Conservation (phyloP, 2,888 invertebrate genomes). For the Antheraea assamensis region DNA sequence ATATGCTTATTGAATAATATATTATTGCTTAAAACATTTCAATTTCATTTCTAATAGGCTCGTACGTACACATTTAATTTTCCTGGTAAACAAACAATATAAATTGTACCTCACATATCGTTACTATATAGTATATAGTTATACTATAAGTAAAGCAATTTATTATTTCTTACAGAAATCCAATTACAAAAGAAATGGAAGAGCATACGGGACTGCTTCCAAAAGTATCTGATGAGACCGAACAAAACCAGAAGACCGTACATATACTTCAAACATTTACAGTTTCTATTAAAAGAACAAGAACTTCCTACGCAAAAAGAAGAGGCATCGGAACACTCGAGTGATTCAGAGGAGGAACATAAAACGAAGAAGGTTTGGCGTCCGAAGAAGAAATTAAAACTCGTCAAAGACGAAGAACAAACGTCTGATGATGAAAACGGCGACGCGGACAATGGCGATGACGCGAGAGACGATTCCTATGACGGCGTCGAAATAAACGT, state of each 20-base stretch:
- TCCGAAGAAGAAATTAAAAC: slow-evolving; percentile 51
- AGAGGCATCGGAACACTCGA: slow-evolving; percentile 34
- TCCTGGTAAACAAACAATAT: no score
- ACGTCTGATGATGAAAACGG: slow-evolving; percentile 57
- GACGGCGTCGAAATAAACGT: slow-evolving; percentile 35
- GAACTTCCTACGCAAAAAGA: slow-evolving; percentile 34
- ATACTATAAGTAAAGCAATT: neutral
- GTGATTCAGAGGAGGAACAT: slow-evolving; percentile 54
- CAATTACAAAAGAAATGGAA: slow-evolving; percentile 79
- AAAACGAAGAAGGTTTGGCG: slow-evolving; percentile 49
- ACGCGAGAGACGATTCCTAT: slow-evolving; percentile 41
- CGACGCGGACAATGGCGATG: slow-evolving; percentile 38
- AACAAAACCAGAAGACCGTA: slow-evolving; percentile 64
- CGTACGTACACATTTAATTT: no score
- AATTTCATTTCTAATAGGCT: neutral
- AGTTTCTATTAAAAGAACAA: slow-evolving; percentile 61
- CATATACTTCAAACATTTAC: slow-evolving; percentile 61
- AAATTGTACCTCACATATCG: no score
- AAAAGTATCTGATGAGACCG: slow-evolving; percentile 64
- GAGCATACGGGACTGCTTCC: slow-evolving; percentile 70
- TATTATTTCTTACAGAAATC: slow-evolving; percentile 58
- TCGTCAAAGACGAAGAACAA: slow-evolving; percentile 48
- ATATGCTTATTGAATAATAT: neutral
- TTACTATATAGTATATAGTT: neutral
- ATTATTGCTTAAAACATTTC: neutral